A percentile compares a stretch with the other conserved stretches of the same genome.
These are phyloP conservation scores for Notolepis coatsorum DNA, from an alignment of 2,797 vertebrate genomes.

Conservation along the genomic window DNA sequence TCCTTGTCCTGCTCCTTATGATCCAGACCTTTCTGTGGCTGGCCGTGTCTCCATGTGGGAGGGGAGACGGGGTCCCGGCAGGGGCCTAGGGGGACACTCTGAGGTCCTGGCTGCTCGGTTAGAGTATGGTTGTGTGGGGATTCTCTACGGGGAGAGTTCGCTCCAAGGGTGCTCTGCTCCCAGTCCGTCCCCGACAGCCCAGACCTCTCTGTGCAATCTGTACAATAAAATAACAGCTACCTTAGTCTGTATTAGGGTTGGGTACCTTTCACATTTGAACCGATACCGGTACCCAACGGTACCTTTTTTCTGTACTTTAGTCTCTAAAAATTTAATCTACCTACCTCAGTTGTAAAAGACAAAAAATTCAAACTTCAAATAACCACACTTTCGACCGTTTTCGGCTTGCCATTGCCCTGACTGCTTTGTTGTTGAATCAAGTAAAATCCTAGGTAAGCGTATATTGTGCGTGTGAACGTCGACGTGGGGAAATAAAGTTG, in stretches of 20 bases:
- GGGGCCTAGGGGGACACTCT: background rate
- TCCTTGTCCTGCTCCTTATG: constrained; percentile 12
- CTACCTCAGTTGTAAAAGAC: too few relatives aligned
- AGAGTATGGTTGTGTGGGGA: background rate
- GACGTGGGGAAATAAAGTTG: too few relatives aligned
- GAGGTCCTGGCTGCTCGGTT: background rate
- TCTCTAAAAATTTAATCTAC: too few relatives aligned
- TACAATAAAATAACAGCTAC: constrained; percentile 2
- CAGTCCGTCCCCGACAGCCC: constrained; percentile 25
- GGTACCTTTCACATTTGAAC: background rate
- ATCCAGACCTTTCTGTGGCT: constrained; percentile 2
- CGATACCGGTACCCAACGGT: too few relatives aligned
- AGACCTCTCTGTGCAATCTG: constrained; percentile 34
- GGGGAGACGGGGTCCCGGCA: constrained; percentile 15
- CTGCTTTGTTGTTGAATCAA: too few relatives aligned
- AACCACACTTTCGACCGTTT: too few relatives aligned
- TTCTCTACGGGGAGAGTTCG: constrained; percentile 2
- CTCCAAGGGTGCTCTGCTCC: constrained; percentile 26
- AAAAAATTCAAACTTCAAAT: too few relatives aligned
- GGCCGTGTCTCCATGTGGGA: background rate
- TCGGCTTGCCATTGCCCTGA: too few relatives aligned
- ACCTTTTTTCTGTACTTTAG: too few relatives aligned
- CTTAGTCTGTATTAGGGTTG: background rate
- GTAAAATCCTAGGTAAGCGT: too few relatives aligned
- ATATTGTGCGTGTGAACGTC: too few relatives aligned